Evolutionary conservation across 2,888 invertebrate species (phyloP).

Genomic region (Cinara cedri): DNA sequence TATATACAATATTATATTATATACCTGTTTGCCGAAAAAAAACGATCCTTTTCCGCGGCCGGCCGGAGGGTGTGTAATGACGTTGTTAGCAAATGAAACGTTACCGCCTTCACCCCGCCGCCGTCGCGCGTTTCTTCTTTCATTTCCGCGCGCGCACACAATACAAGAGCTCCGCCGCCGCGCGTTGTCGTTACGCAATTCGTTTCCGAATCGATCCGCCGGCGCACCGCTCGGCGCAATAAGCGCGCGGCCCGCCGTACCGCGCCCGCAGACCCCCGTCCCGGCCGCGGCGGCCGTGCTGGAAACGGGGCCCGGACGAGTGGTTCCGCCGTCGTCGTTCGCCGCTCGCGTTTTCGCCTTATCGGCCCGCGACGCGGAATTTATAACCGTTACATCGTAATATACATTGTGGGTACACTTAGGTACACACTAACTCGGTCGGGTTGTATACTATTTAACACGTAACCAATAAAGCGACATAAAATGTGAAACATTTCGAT

Average conservation of each 20-base stretch:
- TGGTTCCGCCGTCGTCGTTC: no score
- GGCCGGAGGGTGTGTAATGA: no score
- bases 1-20: background rate
- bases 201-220: constrained; percentile 43
- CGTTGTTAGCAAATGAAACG: constrained; percentile 9
- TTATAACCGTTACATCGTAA: no score
- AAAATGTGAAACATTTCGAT: no score
- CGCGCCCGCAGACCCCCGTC: constrained; percentile 34
- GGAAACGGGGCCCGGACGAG: constrained; percentile 15
- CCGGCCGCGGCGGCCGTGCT: background rate
- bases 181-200: constrained; percentile 23
- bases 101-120: constrained; percentile 9
- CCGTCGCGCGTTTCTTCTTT: constrained; percentile 35
- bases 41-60: no score
- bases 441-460: no score
- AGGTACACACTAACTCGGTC: no score
- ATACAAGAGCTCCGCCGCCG: constrained; percentile 1
- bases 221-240: constrained; percentile 32
- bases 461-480: no score
- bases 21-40: constrained; percentile 45
- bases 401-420: no score
- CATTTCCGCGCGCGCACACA: constrained; percentile 41
- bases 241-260: background rate
- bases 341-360: no score
- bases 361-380: no score